These are phyloP conservation scores for Rhinophrynus dorsalis DNA, from an alignment of 2,797 vertebrate species.

Conservation along the genomic window DNA sequence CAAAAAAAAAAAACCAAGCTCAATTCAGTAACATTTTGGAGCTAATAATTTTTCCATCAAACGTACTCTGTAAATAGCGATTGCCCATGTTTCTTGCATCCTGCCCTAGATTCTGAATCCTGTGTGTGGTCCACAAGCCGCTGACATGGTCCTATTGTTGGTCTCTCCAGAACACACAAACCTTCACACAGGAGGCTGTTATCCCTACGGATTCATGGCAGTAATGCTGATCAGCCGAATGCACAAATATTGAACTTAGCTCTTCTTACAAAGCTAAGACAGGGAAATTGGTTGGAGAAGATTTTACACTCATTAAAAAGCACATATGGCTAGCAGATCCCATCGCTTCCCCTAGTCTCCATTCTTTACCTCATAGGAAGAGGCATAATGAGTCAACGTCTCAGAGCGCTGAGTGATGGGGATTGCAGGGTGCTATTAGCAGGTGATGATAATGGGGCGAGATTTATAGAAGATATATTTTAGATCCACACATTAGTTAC, in stretches of 20 bases:
- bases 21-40: too few species aligned
- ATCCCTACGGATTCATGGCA: not conserved
- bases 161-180: not conserved
- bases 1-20: too few species aligned
- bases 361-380: too few species aligned
- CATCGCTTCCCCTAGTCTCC: not conserved
- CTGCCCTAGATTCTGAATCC: not conserved
- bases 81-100: too few species aligned
- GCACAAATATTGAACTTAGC: constrained; percentile 1
- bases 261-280: constrained; percentile 1
- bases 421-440: not conserved
- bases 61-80: too few species aligned
- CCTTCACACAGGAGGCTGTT: not conserved
- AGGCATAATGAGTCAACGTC: not conserved
- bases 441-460: too few species aligned
- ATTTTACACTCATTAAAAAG: not conserved
- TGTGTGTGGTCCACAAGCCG: not conserved
- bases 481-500: too few species aligned
- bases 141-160: too few species aligned
- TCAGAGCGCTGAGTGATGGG: not conserved
- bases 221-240: not conserved
- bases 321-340: not conserved
- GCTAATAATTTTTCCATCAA: too few species aligned
- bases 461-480: too few species aligned
- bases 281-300: not conserved